Evolutionary conservation across 2,113 vertebrate species (phyloP).

Genomic region (Agelaius phoeniceus): DNA sequence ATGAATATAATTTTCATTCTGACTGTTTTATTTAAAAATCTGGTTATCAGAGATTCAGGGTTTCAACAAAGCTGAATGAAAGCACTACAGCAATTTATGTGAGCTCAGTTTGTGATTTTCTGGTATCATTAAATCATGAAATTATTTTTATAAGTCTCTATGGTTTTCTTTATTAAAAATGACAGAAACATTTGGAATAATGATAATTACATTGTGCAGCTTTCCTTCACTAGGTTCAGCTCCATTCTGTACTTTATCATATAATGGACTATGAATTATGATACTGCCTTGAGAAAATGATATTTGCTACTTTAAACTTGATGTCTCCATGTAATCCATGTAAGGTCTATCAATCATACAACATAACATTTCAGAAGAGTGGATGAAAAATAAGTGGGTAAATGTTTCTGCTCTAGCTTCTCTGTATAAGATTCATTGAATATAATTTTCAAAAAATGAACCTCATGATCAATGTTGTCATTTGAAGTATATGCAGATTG

Average conservation of each 20-base stretch:
- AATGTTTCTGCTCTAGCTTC: not conserved
- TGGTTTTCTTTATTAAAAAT: constrained; percentile 15
- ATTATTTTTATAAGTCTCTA: not conserved
- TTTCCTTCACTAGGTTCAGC: not conserved
- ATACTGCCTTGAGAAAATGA: not conserved
- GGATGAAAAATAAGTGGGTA: not conserved
- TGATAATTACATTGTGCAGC: not conserved
- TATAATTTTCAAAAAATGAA: not conserved
- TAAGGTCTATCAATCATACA: not conserved
- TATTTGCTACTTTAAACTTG: not conserved
- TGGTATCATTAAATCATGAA: not conserved
- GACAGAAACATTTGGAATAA: not conserved
- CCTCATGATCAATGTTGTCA: not conserved
- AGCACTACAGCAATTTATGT: not conserved
- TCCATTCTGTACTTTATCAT: not conserved
- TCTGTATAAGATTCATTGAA: not conserved
- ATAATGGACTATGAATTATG: not conserved
- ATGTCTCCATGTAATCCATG: not conserved
- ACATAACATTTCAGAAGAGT: not conserved
- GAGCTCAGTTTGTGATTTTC: not conserved
- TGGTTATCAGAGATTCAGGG: not conserved
- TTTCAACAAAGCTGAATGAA: not conserved
- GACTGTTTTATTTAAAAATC: not conserved
- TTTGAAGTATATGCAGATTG: not conserved
- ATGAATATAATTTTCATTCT: not conserved